Evolutionary conservation across 2,113 vertebrate genomes (phyloP).

Genomic region (Gopherus evgoodei): DNA sequence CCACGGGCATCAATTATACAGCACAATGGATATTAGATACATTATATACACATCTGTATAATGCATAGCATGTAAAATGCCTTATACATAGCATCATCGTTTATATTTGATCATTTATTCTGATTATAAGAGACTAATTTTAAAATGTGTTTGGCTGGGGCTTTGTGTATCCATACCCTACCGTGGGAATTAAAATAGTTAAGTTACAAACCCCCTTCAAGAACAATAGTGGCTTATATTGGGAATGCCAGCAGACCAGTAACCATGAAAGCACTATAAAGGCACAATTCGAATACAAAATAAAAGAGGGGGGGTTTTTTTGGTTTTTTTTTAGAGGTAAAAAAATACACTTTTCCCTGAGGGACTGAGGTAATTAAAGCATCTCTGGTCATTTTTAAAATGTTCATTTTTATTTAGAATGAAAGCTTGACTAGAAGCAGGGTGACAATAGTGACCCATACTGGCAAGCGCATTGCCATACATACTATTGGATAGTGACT

Average conservation of each 20-base stretch:
- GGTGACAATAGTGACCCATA: constrained; percentile 1
- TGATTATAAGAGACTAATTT: background rate
- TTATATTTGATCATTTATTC: background rate
- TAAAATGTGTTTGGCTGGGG: background rate
- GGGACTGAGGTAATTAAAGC: background rate
- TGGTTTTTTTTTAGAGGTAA: background rate
- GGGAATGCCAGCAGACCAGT: background rate
- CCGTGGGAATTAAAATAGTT: background rate
- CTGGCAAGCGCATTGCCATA: rapidly evolving
- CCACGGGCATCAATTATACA: background rate
- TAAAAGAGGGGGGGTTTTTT: background rate
- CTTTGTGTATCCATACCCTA: background rate
- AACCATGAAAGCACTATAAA: background rate
- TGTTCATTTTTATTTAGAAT: constrained; percentile 13
- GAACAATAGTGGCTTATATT: background rate
- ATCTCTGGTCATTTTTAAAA: background rate
- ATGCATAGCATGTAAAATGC: background rate
- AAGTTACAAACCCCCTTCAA: background rate
- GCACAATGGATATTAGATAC: background rate
- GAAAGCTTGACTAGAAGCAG: constrained; percentile 8
- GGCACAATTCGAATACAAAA: background rate
- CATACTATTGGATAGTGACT: background rate
- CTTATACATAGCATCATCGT: background rate
- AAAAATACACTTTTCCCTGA: background rate
- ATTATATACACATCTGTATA: too few relatives aligned